Evolutionary conservation across 2,113 vertebrate genomes (phyloP).

Genomic region (Charadrius vociferus): DNA sequence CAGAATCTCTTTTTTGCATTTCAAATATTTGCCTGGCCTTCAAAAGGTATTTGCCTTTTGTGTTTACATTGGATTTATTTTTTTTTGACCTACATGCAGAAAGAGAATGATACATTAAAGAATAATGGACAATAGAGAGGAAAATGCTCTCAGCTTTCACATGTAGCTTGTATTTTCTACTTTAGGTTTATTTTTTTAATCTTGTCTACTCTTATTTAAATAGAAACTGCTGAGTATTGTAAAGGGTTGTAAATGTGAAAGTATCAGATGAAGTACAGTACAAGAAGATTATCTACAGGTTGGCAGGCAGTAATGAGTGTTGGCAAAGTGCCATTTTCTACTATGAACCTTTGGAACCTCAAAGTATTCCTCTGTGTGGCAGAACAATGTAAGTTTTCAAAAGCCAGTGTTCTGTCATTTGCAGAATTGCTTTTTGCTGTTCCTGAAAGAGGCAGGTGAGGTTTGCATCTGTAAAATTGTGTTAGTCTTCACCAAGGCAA

Average conservation of each 20-base stretch:
- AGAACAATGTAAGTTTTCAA: conserved; percentile 13
- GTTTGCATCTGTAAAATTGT: neutral
- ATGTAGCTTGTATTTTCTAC: conserved; percentile 16
- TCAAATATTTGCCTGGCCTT: conserved; percentile 91
- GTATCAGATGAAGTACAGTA: conserved; percentile 39
- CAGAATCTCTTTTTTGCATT: conserved; percentile 77
- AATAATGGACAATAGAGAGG: conserved; percentile 59
- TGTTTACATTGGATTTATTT: conserved; percentile 82
- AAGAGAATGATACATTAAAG: conserved; percentile 70
- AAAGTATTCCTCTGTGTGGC: neutral
- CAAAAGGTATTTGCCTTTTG: conserved; percentile 83
- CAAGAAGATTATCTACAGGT: conserved; percentile 34
- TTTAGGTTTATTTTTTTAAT: conserved; percentile 7
- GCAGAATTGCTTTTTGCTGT: neutral
- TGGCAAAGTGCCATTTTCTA: conserved; percentile 22
- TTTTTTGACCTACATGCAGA: conserved; percentile 72
- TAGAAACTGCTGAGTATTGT: conserved; percentile 42
- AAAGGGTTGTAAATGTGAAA: conserved; percentile 30
- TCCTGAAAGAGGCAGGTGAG: neutral
- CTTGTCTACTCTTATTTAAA: conserved; percentile 43
- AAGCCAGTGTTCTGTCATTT: neutral
- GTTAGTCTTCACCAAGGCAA: neutral
- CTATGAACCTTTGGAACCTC: neutral
- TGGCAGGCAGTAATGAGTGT: conserved; percentile 21
- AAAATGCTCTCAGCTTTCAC: conserved; percentile 58